A percentile compares a stretch with the other conserved stretches of the same genome.
phyloP scores from a whole-genome alignment of 53 echinoderm and acorn worm species.

The Apostichopus leukothele region DNA sequence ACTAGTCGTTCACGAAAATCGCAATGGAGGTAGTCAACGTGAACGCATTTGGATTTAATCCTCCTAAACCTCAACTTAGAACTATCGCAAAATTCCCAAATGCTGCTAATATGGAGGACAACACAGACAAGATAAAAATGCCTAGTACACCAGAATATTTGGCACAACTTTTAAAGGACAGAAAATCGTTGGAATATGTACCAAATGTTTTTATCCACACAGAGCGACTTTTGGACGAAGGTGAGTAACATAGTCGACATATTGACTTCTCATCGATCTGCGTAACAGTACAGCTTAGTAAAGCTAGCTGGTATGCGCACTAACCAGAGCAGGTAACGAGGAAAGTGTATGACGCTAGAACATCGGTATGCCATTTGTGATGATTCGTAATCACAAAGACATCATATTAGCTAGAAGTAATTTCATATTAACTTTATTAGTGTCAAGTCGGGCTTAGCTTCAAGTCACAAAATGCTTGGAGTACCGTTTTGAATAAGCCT shows the following conservation, averaged over 20 bases:
- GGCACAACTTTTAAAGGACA: slow-evolving; percentile 96
- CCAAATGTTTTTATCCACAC: slow-evolving; percentile 80
- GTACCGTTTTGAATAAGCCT: slow-evolving; percentile 13
- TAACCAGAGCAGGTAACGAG: slow-evolving; percentile 14
- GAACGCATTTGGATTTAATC: slow-evolving; percentile 42
- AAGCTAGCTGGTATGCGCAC: slow-evolving; percentile 8
- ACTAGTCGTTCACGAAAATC: neutral
- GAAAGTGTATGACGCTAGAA: slow-evolving; percentile 13
- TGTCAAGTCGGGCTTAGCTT: slow-evolving; percentile 14
- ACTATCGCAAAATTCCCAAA: slow-evolving; percentile 31
- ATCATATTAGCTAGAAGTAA: neutral
- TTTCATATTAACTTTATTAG: slow-evolving; percentile 13
- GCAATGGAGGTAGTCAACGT: slow-evolving; percentile 39
- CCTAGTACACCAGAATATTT: slow-evolving; percentile 87
- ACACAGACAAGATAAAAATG: slow-evolving; percentile 54
- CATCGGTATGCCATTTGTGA: slow-evolving; percentile 13
- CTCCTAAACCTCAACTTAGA: slow-evolving; percentile 36
- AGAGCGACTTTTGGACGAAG: slow-evolving; percentile 93
- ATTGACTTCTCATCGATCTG: slow-evolving; percentile 26
- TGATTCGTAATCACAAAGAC: slow-evolving; percentile 13
- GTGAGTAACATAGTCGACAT: slow-evolving; percentile 66
- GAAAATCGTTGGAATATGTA: slow-evolving; percentile 67
- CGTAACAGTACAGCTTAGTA: slow-evolving; percentile 5
- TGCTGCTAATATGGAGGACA: slow-evolving; percentile 41
- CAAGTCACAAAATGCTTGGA: slow-evolving; percentile 6